These are phyloP conservation scores for Xylota segnis DNA, from an alignment of 2,888 invertebrate species.

Conservation along the genomic window DNA sequence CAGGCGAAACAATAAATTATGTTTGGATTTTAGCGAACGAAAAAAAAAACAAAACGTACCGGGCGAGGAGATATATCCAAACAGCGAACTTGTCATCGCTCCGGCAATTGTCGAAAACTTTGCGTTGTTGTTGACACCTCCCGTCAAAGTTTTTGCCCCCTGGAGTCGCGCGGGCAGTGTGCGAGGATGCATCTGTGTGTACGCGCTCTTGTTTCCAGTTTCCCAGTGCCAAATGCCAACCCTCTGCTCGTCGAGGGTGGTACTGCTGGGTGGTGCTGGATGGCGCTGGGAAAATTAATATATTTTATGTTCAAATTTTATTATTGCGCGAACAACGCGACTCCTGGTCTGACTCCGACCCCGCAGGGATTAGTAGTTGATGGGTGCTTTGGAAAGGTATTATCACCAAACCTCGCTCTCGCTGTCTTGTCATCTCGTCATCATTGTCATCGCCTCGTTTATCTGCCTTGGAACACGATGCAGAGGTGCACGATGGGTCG, in stretches of 20 bases:
- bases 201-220: not conserved
- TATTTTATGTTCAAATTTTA: constrained; percentile 68
- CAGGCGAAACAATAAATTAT: constrained; percentile 71
- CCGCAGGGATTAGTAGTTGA: constrained; percentile 45
- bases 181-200: constrained; percentile 20
- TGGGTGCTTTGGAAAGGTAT: constrained; percentile 49
- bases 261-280: no score
- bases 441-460: constrained; percentile 64
- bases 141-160: constrained; percentile 42
- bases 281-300: constrained; percentile 48
- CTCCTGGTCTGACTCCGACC: constrained; percentile 4
- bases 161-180: not conserved
- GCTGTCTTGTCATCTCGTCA: constrained; percentile 52
- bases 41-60: constrained; percentile 1
- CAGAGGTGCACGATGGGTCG: constrained; percentile 35
- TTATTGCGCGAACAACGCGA: constrained; percentile 41
- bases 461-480: constrained; percentile 78
- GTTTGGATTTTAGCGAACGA: constrained; percentile 35
- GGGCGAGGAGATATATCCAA: constrained; percentile 13
- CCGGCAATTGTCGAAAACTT: constrained; percentile 58
- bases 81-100: constrained; percentile 51
- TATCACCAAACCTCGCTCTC: constrained; percentile 42
- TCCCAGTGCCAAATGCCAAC: not conserved
- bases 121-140: constrained; percentile 61
- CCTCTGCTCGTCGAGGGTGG: not conserved